These are phyloP conservation scores for Linnaemya tessellans DNA, from an alignment of 2,888 invertebrate genomes.

Conservation along the genomic window DNA sequence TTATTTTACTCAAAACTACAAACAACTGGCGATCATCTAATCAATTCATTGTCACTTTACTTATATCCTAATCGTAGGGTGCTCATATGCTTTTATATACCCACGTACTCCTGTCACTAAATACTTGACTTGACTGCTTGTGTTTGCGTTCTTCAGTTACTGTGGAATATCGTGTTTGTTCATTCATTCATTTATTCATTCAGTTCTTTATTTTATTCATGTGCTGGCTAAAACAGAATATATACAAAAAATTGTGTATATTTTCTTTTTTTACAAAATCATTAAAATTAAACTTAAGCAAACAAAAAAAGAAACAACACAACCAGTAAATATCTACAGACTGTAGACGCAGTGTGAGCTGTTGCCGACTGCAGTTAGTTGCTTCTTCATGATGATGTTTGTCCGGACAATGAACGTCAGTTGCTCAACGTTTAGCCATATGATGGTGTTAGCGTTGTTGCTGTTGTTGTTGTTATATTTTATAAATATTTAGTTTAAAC, in stretches of 20 bases:
- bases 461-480: constrained; percentile 21
- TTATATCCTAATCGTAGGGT: not conserved
- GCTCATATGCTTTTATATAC: not conserved
- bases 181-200: constrained; percentile 44
- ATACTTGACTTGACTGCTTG: not conserved
- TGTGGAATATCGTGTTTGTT: constrained; percentile 32
- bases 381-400: constrained; percentile 24
- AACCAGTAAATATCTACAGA: not conserved
- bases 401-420: constrained; percentile 45
- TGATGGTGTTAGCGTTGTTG: not conserved
- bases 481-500: constrained; percentile 47
- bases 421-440: constrained; percentile 12
- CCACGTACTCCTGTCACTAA: not conserved
- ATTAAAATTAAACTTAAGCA: constrained; percentile 52
- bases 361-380: constrained; percentile 4
- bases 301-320: constrained; percentile 23
- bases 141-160: not conserved
- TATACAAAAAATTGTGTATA: not conserved
- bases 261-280: constrained; percentile 51
- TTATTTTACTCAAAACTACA: too few relatives aligned
- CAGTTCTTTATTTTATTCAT: constrained; percentile 41
- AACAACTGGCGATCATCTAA: too few relatives aligned
- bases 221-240: constrained; percentile 2
- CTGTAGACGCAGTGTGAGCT: not conserved
- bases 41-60: too few relatives aligned